phyloP scores from a whole-genome alignment of 2,797 vertebrate species.

The Microctenopoma stevenorrisi region DNA sequence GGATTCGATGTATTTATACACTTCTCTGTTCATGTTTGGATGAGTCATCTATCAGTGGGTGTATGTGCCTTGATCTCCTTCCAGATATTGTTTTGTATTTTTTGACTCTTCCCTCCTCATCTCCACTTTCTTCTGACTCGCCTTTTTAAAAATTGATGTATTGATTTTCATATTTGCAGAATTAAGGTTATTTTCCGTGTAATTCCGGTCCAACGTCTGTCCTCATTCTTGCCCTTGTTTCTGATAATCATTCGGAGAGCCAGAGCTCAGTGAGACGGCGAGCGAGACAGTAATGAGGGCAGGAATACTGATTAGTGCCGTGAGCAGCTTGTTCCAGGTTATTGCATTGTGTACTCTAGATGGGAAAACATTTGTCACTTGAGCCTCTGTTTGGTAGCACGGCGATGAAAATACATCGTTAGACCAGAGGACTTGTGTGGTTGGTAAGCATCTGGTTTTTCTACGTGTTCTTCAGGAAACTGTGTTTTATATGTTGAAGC shows the following conservation, averaged over 20 bases:
- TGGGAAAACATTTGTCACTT: conserved; percentile 15
- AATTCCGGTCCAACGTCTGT: conserved; percentile 3
- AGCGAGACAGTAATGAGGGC: conserved; percentile 35
- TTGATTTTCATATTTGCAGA: conserved; percentile 48
- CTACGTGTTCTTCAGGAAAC: conserved; percentile 37
- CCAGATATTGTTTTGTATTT: conserved; percentile 51
- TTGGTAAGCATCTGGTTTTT: background rate
- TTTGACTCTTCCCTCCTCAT: conserved; percentile 40
- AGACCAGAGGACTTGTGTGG: background rate
- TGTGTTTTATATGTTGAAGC: background rate
- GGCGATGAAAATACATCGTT: conserved; percentile 20
- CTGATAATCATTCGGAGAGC: conserved; percentile 34
- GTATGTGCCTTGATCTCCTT: conserved; percentile 71
- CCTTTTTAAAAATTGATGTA: conserved; percentile 21
- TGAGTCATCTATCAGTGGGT: conserved; percentile 75
- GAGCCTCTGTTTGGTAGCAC: conserved; percentile 1
- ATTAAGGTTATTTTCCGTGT: conserved; percentile 19
- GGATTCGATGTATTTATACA: conserved; percentile 72
- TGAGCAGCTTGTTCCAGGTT: conserved; percentile 25
- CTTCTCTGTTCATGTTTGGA: conserved; percentile 65
- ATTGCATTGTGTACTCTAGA: conserved; percentile 21
- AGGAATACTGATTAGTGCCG: conserved; percentile 40
- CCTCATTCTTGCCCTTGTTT: conserved; percentile 28
- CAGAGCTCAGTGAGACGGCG: conserved; percentile 20
- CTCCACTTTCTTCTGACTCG: conserved; percentile 27